Conservation (phyloP, 2,797 vertebrate species). For the Peromyscus melanophrys region DNA sequence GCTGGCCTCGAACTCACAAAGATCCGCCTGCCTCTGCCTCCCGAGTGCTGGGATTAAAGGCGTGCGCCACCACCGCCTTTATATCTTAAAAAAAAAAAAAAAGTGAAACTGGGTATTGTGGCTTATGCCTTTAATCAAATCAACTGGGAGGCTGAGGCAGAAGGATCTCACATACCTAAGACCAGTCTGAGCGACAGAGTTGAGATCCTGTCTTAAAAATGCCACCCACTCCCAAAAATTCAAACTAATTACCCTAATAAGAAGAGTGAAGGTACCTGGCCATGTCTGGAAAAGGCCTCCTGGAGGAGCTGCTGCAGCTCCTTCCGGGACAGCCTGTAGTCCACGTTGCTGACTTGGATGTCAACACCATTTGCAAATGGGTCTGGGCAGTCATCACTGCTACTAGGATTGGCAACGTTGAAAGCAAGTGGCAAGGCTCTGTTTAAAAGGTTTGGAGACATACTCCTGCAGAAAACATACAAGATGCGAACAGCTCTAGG, state of each 20-base stretch:
- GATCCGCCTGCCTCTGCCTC: too few species aligned
- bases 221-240: neutral
- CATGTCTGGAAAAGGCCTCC: constrained; percentile 94
- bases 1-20: too few species aligned
- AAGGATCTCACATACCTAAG: neutral
- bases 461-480: constrained; percentile 89
- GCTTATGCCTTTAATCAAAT: neutral
- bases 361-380: constrained; percentile 96
- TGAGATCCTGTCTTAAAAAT: neutral
- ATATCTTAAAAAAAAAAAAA: neutral
- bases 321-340: constrained; percentile 97
- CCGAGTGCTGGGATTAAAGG: too few species aligned
- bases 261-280: constrained; percentile 90
- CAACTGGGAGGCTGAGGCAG: neutral
- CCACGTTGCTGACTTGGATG: constrained; percentile 96
- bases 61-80: too few species aligned
- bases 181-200: neutral
- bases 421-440: constrained; percentile 94
- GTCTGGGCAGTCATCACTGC: constrained; percentile 89
- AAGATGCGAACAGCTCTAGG: neutral
- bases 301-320: constrained; percentile 95
- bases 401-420: constrained; percentile 86
- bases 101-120: neutral
- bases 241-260: neutral
- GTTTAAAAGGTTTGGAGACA: constrained; percentile 94